Conservation (phyloP, 2,888 invertebrate species). For the Cremastinae sp. region DNA sequence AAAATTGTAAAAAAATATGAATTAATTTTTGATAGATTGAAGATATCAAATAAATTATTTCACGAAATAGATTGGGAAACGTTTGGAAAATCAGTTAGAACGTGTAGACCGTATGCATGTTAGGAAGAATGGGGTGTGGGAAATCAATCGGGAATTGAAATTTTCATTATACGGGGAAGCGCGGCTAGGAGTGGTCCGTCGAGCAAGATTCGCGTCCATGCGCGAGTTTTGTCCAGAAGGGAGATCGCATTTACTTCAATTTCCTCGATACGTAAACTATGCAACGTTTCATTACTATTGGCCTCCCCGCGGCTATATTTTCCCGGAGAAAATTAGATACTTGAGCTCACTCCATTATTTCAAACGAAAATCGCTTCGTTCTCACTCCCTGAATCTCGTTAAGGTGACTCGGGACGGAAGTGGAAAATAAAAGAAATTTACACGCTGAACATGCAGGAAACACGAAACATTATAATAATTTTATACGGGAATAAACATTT, state of each 20-base stretch:
- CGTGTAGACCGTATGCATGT: constrained; percentile 12
- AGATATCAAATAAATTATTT: neutral
- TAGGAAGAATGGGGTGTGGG: constrained; percentile 8
- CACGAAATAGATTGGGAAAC: neutral
- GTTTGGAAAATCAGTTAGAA: neutral
- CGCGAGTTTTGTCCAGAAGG: neutral
- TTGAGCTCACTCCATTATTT: neutral
- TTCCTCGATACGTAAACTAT: constrained; percentile 46
- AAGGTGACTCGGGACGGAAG: too few species aligned
- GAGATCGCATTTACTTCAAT: constrained; percentile 8
- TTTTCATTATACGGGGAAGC: constrained; percentile 51
- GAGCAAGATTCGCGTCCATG: constrained; percentile 39
- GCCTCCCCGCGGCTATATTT: neutral
- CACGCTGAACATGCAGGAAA: too few species aligned
- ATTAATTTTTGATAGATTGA: neutral
- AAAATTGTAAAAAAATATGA: too few species aligned
- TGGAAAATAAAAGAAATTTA: too few species aligned
- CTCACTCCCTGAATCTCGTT: too few species aligned
- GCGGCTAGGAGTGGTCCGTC: constrained; percentile 43
- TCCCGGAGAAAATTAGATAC: constrained; percentile 15
- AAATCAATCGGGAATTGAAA: constrained; percentile 47
- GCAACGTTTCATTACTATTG: constrained; percentile 43
- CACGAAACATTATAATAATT: too few species aligned
- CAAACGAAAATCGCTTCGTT: too few species aligned
- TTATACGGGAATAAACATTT: too few species aligned